Evolutionary conservation across 2,888 invertebrate species (phyloP).

Genomic region (Melangyna quadrimaculata): DNA sequence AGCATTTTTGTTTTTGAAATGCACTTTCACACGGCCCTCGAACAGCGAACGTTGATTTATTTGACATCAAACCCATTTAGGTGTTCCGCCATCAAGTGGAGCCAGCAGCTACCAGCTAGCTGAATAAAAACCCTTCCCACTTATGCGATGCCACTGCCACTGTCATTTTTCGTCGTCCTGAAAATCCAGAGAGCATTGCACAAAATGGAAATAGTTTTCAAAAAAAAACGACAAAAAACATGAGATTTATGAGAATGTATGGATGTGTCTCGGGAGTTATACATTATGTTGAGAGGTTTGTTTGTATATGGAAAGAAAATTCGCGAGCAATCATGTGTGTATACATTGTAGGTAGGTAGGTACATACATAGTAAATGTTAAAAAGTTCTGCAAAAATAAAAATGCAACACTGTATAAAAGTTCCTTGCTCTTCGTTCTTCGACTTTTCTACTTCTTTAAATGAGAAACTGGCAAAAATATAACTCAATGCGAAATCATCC

Average conservation of each 20-base stretch:
- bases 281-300: background rate
- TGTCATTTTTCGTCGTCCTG: background rate
- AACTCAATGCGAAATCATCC: background rate
- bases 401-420: conserved; percentile 36
- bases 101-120: background rate
- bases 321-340: background rate
- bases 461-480: conserved; percentile 21
- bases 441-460: background rate
- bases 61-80: conserved; percentile 52
- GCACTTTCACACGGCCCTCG: conserved; percentile 43
- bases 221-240: background rate
- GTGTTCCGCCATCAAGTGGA: conserved; percentile 2
- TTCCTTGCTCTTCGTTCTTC: conserved; percentile 1
- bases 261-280: conserved; percentile 1
- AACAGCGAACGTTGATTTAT: conserved; percentile 58
- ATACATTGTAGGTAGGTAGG: background rate
- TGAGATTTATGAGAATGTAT: conserved; percentile 11
- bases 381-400: conserved; percentile 29
- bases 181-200: background rate
- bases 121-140: background rate
- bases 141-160: background rate
- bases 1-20: conserved; percentile 38
- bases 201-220: conserved; percentile 23
- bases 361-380: background rate
- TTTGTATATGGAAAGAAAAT: background rate